Base-by-base conservation (phyloP, 2,888 invertebrate species). In the Peribatodes rhomboidaria region DNA sequence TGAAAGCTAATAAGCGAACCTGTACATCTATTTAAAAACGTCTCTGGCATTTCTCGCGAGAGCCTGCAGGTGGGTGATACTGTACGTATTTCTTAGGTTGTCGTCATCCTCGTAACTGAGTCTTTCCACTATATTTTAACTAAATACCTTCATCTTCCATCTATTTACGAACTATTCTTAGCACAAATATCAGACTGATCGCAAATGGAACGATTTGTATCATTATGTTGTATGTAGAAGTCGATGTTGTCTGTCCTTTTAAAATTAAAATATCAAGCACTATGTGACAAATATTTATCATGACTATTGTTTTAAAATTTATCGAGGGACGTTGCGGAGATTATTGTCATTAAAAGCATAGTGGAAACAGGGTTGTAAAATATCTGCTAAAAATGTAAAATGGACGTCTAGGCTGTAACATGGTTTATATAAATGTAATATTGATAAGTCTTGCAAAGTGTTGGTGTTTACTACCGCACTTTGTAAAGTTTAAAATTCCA, bases 321-420 rank as follows among this genome's bases (percentile, higher is more conserved):
- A 74, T 70, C 72, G 78, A 74, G 72, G 76, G 77, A 76, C 76
- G 78, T 80, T 81, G 83, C 77, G 79, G 81, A 84, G 82, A 84
- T 80, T 84, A 84, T 85, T 84, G 88, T 87, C 88, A 87, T 89
- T 85, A 85, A 85, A 90, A 86, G 85, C 89, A 90, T 92, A 92
- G 92, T 92, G 93, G 90, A 90, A 88, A 93, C 93, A 93, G 93
- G 93, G 93, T 93, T 93, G 92, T 92, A 90, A 89, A 91, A 92
- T 93, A 92, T 93, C 89, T 92, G 88, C 88, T 89, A 89, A 92
- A n/a, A 86, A 77, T 90, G 87, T 91, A 85, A 85, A 86, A 85
- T 73, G 76, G 83, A 84, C 83, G 82, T 86, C 79, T 91, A 92
- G 89, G 86, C 83, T 87, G 82, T 68, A 87, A 87, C 86, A 87